Evolutionary conservation across 2,888 invertebrate genomes (phyloP).

Genomic region (Agriopis leucophaearia): DNA sequence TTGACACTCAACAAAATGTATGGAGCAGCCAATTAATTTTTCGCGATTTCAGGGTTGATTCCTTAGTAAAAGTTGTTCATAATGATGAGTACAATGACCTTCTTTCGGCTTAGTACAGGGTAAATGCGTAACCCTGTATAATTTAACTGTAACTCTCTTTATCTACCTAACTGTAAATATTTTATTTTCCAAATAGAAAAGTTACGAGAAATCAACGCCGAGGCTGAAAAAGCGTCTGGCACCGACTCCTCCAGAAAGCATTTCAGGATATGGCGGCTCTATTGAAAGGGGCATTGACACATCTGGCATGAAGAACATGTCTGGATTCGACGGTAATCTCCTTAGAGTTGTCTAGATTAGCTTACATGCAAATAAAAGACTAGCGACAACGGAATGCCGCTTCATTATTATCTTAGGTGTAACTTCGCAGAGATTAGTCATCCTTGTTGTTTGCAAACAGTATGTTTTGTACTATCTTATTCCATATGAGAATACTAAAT

Average conservation of each 20-base stretch:
- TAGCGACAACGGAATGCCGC: background rate
- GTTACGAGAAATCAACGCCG: slow-evolving; percentile 76
- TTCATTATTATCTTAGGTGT: background rate
- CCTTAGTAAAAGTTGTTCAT: too few relatives aligned
- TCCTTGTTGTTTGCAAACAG: background rate
- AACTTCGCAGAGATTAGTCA: slow-evolving; percentile 8
- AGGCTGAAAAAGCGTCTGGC: slow-evolving; percentile 88
- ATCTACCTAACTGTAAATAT: background rate
- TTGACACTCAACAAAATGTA: too few relatives aligned
- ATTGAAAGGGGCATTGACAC: slow-evolving; percentile 69
- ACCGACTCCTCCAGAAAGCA: slow-evolving; percentile 87
- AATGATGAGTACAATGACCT: too few relatives aligned
- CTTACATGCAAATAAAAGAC: background rate
- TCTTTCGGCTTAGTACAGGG: too few relatives aligned
- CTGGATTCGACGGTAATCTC: slow-evolving; percentile 53
- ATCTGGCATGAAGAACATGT: slow-evolving; percentile 60
- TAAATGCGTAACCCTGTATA: too few relatives aligned
- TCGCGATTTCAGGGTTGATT: too few relatives aligned
- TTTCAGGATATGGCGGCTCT: slow-evolving; percentile 68
- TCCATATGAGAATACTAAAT: background rate
- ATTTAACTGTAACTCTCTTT: background rate
- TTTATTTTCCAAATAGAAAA: slow-evolving; percentile 60
- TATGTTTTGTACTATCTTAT: background rate
- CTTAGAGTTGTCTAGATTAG: background rate
- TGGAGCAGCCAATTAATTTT: too few relatives aligned